phyloP scores from a whole-genome alignment of 2,113 vertebrate species.

The Rhabdornis inornatus region DNA sequence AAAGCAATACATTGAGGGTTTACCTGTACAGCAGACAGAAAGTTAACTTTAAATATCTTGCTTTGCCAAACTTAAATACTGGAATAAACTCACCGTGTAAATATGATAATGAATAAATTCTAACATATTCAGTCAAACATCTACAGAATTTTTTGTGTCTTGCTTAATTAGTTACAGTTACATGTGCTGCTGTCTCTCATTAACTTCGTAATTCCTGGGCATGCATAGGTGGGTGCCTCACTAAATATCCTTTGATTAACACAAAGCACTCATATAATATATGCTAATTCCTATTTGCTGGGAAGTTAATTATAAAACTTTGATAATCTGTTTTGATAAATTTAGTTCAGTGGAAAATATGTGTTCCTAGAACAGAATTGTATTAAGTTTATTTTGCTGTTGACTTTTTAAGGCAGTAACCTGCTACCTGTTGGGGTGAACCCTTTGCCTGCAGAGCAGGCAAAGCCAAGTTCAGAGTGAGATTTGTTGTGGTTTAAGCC shows the following conservation, averaged over 20 bases:
- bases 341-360: slow-evolving; percentile 41
- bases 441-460: neutral
- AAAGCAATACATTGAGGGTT: neutral
- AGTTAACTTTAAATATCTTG: neutral
- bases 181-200: slow-evolving; percentile 61
- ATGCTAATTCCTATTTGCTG: slow-evolving; percentile 68
- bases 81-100: slow-evolving; percentile 19
- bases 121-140: slow-evolving; percentile 49
- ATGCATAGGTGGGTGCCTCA: slow-evolving; percentile 53
- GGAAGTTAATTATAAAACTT: slow-evolving; percentile 65
- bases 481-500: neutral
- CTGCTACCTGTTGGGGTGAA: neutral
- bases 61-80: neutral
- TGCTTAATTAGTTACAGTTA: slow-evolving; percentile 68
- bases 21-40: neutral
- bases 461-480: neutral
- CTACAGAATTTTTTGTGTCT: slow-evolving; percentile 25
- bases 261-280: slow-evolving; percentile 38
- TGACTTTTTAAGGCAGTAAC: neutral
- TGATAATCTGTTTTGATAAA: slow-evolving; percentile 67
- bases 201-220: slow-evolving; percentile 62
- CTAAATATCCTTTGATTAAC: slow-evolving; percentile 57
- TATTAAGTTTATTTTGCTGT: neutral
- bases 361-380: neutral
- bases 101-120: slow-evolving; percentile 54